Evolutionary conservation across 2,113 vertebrate species (phyloP), one percentile per base, ranked within the genome.

Genomic region (Coregonus clupeaformis): DNA sequence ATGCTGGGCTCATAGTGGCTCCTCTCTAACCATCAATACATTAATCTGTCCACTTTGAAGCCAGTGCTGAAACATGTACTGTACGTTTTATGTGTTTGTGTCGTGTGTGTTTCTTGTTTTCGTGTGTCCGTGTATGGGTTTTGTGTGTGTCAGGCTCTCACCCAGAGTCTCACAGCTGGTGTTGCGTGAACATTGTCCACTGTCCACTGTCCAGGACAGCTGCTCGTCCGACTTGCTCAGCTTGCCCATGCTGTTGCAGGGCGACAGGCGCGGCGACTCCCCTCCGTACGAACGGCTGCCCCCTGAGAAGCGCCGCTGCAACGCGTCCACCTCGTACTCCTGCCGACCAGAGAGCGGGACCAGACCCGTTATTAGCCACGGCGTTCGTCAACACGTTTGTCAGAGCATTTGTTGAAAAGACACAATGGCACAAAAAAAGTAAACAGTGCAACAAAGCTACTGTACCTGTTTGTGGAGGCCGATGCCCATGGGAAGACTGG

Each of bases 101-200:
- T 32, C 30, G 30, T 32, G 30, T 42, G 36, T 11, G 36, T 42
- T 42, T 42, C 7, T 42, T 42, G 36, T 42, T 42, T 42, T 42
- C 9, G 36, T 42, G 36, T 42, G 36, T 42, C 9, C 9, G 36
- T 42, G 36, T 42, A 1, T 42, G 36, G 9, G 36, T 42, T 16
- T 62, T 64, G 22, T 4, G 30, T 3, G 0, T 60, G 36, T 42
- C 36, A 42, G 36, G 11, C 71, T 92, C 92, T 89, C 22, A 98
- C 98, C 98, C 7, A 99, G 92, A 0, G 98, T 99, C 91, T 99
- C 98, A 90, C 97, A 99, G 95, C 97, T 99, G 89, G 98, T 99
- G 91, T 99, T 99, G 76, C 95, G 95, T 32, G 98, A 99, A 91
- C 97, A 98, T 89, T 98, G 98, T 1, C 97, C 97, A 0, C 97